Base-by-base conservation (phyloP, 2,888 invertebrate species). In the Megaustenia siamemsis region DNA sequence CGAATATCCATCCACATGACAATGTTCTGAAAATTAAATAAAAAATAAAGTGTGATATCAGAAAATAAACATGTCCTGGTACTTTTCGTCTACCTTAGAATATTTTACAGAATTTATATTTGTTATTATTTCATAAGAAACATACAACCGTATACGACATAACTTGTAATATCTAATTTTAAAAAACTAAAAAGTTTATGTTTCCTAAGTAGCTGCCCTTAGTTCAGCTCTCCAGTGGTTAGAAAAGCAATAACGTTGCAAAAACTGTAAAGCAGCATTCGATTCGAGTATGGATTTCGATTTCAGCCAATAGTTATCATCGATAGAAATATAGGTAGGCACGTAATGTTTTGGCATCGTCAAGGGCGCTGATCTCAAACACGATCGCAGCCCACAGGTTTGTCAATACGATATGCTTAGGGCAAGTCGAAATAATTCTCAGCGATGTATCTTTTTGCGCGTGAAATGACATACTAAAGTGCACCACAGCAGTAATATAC, bases 281-380 rank as follows among this genome's bases (percentile, higher is more conserved):
- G 76, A 86, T 87, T 85, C 78, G 87, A 15, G 71, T 18, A 73
- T 66, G 45, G 63, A 63, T 45, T 21, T 18, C 18, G 18, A 24
- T 24, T 43, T n/a, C 38, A 71, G 32, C 87, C 86, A 87, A 86
- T 87, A 60, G 40, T 24, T 63, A 38, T 1, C 5, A 28, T 45
- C 45, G 32, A 77, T 69, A 43, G 38, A 78, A 83, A 60, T n/a
- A n/a, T n/a, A 18, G 56, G 43, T 56, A 10, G 49, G 18, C 32
- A 28, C 24, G 45, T 60, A 80, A 60, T 82, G 85, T 86, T 87
- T 86, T 82, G 86, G 73, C 60, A 82, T 85, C 84, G 81, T 84
- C 87, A 86, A 87, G 86, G 86, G 85, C 86, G 87, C 86, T 79
- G 32, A 56, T 60, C 85, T 85, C 82, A 76, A 86, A 87, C 83